These are phyloP conservation scores for Dryadula phaetusa DNA, from an alignment of 2,888 invertebrate species.

Conservation along the genomic window DNA sequence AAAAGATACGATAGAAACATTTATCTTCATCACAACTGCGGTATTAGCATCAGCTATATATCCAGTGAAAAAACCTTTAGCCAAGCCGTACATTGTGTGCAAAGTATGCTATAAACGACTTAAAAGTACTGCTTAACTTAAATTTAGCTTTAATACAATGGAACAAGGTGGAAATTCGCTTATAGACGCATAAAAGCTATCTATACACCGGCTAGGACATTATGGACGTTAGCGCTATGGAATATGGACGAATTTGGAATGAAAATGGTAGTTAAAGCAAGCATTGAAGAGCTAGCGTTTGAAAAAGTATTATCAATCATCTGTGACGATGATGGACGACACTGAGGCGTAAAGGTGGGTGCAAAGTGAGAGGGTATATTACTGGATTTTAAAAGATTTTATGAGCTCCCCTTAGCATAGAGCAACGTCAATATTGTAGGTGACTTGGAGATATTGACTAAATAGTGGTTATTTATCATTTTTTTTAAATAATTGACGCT, in stretches of 20 bases:
- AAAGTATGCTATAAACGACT: conserved; percentile 59
- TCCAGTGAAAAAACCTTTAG: conserved; percentile 65
- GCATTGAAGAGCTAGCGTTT: conserved; percentile 57
- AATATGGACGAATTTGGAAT: conserved; percentile 26
- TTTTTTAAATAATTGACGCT: neutral
- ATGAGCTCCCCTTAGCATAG: conserved; percentile 18
- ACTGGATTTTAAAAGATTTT: conserved; percentile 37
- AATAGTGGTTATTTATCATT: neutral
- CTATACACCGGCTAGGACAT: conserved; percentile 25
- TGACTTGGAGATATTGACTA: conserved; percentile 11
- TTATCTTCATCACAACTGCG: conserved; percentile 59
- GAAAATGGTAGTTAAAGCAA: conserved; percentile 55
- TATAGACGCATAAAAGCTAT: conserved; percentile 25
- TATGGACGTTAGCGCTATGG: conserved; percentile 37
- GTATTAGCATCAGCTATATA: conserved; percentile 63
- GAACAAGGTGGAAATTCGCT: conserved; percentile 42
- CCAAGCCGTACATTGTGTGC: conserved; percentile 73
- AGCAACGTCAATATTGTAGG: conserved; percentile 15
- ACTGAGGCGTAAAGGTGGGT: conserved; percentile 51
- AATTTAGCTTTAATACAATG: conserved; percentile 49
- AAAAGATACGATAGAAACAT: conserved; percentile 46
- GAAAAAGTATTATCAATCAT: conserved; percentile 81
- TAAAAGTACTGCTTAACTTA: conserved; percentile 50
- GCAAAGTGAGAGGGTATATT: conserved; percentile 49
- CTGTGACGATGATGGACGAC: conserved; percentile 72